phyloP scores from a whole-genome alignment of 2,797 vertebrate species.

The Pangasius djambal region DNA sequence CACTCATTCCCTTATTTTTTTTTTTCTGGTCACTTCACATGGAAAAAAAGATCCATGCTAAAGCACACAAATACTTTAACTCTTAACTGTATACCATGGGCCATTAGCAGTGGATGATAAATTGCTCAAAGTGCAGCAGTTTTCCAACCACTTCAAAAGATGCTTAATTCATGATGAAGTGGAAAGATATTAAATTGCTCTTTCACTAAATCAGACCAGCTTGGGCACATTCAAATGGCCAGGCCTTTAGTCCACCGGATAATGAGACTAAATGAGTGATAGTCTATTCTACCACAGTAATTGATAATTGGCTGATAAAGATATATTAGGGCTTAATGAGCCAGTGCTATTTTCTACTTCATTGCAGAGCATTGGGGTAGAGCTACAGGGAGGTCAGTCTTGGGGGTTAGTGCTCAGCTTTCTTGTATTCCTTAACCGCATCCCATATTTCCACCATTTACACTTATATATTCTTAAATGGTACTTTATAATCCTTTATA shows the following conservation, averaged over 20 bases:
- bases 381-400: slow-evolving; percentile 24
- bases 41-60: background rate
- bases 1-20: background rate
- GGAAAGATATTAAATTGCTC: slow-evolving; percentile 22
- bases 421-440: background rate
- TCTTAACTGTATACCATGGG: background rate
- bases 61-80: background rate
- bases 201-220: slow-evolving; percentile 30
- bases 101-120: background rate
- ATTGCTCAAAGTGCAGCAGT: background rate
- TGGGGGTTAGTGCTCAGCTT: background rate
- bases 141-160: slow-evolving; percentile 26
- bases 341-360: slow-evolving; percentile 67
- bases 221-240: slow-evolving; percentile 36
- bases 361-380: slow-evolving; percentile 7
- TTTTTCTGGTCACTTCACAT: background rate
- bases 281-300: slow-evolving; percentile 67
- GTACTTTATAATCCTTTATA: background rate
- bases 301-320: slow-evolving; percentile 77
- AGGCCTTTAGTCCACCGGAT: slow-evolving; percentile 62
- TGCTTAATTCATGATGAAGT: slow-evolving; percentile 25
- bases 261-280: slow-evolving; percentile 71
- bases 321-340: slow-evolving; percentile 66
- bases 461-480: background rate
- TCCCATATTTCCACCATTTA: background rate